Percentiles rank a stretch among this genome's conserved stretches.
phyloP scores from a whole-genome alignment of 1,140 invertebrate species.

The Drosophila pandora region DNA sequence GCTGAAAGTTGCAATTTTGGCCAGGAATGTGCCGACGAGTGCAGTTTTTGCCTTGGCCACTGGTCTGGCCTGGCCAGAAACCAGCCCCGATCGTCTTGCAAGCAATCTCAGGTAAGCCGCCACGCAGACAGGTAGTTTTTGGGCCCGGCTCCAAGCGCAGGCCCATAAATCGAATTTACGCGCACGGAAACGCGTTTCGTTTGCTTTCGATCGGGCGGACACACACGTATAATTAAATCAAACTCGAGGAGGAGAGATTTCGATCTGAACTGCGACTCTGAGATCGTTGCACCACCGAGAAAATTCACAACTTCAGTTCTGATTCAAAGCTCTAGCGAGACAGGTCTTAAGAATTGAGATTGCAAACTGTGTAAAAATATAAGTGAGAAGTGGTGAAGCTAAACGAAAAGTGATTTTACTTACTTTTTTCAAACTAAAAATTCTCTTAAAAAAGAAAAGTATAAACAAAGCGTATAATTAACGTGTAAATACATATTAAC shows the following conservation, averaged over 20 bases:
- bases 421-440: too few relatives aligned
- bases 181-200: conserved; percentile 40
- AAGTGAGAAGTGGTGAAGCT: neutral
- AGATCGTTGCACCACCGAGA: conserved; percentile 27
- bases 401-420: neutral
- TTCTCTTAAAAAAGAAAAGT: too few relatives aligned
- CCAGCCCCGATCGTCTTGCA: conserved; percentile 13
- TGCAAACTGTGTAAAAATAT: neutral
- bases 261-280: conserved; percentile 16
- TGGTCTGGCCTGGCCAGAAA: conserved; percentile 8
- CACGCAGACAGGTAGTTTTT: conserved; percentile 56
- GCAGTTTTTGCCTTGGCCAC: conserved; percentile 54
- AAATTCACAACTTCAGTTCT: conserved; percentile 49
- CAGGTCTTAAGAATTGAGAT: conserved; percentile 21
- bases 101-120: conserved; percentile 41
- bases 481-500: too few relatives aligned
- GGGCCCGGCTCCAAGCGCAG: conserved; percentile 27
- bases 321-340: conserved; percentile 29
- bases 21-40: conserved; percentile 68
- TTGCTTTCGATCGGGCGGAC: conserved; percentile 2
- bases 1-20: conserved; percentile 41
- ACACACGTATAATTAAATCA: conserved; percentile 68
- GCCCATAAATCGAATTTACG: conserved; percentile 72
- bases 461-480: too few relatives aligned
- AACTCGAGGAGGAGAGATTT: conserved; percentile 34